These are phyloP conservation scores for Globodera rostochiensis DNA, from an alignment of 1,140 invertebrate species.

Conservation along the genomic window DNA sequence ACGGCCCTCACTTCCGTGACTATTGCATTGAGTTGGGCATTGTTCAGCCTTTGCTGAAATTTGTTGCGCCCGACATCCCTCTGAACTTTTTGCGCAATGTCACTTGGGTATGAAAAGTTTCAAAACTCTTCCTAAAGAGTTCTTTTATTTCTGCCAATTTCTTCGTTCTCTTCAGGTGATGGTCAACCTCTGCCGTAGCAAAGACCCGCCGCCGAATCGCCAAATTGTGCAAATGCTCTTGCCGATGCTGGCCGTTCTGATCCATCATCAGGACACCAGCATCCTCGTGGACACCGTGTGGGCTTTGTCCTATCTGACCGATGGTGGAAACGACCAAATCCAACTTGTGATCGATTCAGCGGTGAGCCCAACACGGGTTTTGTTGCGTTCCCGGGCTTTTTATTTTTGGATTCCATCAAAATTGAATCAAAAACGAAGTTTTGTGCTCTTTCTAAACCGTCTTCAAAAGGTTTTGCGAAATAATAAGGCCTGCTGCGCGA, in stretches of 20 bases:
- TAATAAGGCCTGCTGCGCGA: too few species aligned
- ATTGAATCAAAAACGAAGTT: too few species aligned
- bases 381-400: too few species aligned
- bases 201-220: conserved; percentile 77
- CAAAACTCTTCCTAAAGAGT: neutral
- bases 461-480: too few species aligned
- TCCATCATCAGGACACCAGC: conserved; percentile 92
- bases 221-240: conserved; percentile 76
- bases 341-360: conserved; percentile 66
- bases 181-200: conserved; percentile 92
- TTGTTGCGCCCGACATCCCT: conserved; percentile 89
- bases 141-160: neutral
- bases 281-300: conserved; percentile 98
- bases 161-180: conserved; percentile 69
- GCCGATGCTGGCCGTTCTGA: conserved; percentile 87
- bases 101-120: conserved; percentile 78
- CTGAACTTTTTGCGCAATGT: conserved; percentile 90
- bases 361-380: conserved; percentile 5
- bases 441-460: too few species aligned
- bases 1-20: conserved; percentile 85
- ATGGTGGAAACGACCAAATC: conserved; percentile 94
- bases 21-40: conserved; percentile 88
- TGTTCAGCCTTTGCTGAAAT: conserved; percentile 82
- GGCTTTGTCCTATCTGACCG: conserved; percentile 95
- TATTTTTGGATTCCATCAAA: too few species aligned